Conservation (phyloP, 35 echinoderm and acorn worm species). For the Lytechinus pictus region DNA sequence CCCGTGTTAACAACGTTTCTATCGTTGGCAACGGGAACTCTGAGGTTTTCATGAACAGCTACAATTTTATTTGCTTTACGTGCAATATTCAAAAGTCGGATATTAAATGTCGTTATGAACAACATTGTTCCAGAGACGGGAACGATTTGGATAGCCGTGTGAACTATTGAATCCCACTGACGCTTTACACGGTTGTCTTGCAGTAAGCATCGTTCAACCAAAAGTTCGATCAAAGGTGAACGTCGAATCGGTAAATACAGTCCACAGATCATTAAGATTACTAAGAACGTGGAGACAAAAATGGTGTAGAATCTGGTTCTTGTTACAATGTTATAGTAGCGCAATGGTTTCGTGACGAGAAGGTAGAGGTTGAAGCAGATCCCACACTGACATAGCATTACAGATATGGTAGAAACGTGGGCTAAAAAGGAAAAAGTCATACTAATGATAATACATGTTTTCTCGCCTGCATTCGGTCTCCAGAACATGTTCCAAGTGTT, state of each 20-base stretch:
- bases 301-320: neutral
- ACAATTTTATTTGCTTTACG: neutral
- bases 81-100: neutral
- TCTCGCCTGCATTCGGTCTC: neutral
- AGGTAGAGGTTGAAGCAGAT: neutral
- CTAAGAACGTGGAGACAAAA: neutral
- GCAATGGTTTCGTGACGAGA: neutral
- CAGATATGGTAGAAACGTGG: neutral
- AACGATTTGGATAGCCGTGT: neutral
- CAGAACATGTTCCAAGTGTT: neutral
- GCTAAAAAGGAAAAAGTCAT: neutral
- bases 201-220: neutral
- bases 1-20: neutral
- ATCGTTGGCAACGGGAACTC: neutral
- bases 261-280: neutral
- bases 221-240: neutral
- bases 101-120: neutral
- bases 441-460: neutral
- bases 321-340: constrained; percentile 7
- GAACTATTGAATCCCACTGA: neutral
- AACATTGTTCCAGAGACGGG: neutral
- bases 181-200: neutral
- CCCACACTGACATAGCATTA: neutral
- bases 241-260: neutral
- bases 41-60: neutral